Evolutionary conservation across 1,140 invertebrate species (phyloP).

Genomic region (Hydropsyche tenuis): DNA sequence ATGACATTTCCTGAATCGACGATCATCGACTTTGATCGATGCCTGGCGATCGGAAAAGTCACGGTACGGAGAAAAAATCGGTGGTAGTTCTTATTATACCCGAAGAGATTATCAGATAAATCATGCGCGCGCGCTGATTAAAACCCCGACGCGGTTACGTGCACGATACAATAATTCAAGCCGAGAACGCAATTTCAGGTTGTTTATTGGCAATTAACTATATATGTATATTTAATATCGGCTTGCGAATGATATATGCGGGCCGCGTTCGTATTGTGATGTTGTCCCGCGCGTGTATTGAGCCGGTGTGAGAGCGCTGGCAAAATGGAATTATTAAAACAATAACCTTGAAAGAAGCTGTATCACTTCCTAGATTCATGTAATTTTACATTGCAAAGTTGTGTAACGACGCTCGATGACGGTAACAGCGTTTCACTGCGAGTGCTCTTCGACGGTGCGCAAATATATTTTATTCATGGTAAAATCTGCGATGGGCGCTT

Average conservation of each 20-base stretch:
- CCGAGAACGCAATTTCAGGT: conserved; percentile 18
- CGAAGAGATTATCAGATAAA: not conserved
- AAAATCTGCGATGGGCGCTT: too few relatives aligned
- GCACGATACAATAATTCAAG: conserved; percentile 17
- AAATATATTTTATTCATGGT: too few relatives aligned
- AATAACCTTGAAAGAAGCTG: conserved; percentile 27
- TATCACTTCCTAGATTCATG: conserved; percentile 26
- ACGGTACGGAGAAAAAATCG: not conserved
- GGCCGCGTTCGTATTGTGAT: too few relatives aligned
- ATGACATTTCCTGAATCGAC: conserved; percentile 25
- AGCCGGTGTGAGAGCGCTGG: not conserved
- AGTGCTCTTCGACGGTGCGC: too few relatives aligned
- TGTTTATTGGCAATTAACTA: conserved; percentile 20
- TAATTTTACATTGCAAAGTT: conserved; percentile 11
- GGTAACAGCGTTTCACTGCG: too few relatives aligned
- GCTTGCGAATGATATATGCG: too few relatives aligned
- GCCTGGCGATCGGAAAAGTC: not conserved
- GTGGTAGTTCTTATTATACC: not conserved
- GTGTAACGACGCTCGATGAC: not conserved
- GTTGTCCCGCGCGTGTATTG: too few relatives aligned
- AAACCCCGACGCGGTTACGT: not conserved
- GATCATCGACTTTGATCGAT: conserved; percentile 16
- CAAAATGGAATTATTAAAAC: conserved; percentile 24
- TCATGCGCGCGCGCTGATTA: not conserved
- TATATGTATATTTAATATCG: not conserved